Base-by-base conservation (phyloP, 2,113 vertebrate genomes). In the Pollachius pollachius region DNA sequence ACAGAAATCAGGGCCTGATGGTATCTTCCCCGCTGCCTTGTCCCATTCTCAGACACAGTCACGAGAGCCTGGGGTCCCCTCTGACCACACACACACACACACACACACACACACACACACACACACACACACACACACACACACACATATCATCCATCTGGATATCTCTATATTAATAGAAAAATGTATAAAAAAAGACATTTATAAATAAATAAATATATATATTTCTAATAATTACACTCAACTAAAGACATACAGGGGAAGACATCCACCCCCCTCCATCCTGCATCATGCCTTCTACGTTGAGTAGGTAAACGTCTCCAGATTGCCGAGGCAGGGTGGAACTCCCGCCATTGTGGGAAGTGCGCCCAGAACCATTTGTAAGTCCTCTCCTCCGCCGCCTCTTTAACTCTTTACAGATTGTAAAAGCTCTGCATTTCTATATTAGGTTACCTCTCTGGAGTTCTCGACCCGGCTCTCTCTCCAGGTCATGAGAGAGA, bases 251-350 rank as follows among this genome's bases (percentile, higher is more conserved):
- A 61, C 57, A 37, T 5, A 81, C 75, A 85, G 76, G 76, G 70
- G 34, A n/a, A 62, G 34, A 69, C 34, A 65, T 34, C 16, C 48
- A 48, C 58, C 23, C 61, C n/a, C 37, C 18, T 34, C 27, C 37
- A 62, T 34, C 65, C 70, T 66, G 78, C 82, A 83, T 79, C 78
- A 76, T 65, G 70, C 82, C 70, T 77, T 71, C 74, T 78, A 48
- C 78, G 91, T 91, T 83, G 91, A 89, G 87, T 78, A 89, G 90
- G 90, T 91, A 94, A 92, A 92, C 89, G 87, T 3, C 87, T 90
- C 82, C 81, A 91, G 89, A 85, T 87, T 90, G 82, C 71, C 89
- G 90, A 89, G 88, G 88, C 82, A 76, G 70, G 63, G 61, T 76
- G 84, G 69, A 91, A 62, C 75, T 88, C 89, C 87, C 87, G 74